Conservation (phyloP, 2,113 vertebrate species). For the Eulemur macaco region DNA sequence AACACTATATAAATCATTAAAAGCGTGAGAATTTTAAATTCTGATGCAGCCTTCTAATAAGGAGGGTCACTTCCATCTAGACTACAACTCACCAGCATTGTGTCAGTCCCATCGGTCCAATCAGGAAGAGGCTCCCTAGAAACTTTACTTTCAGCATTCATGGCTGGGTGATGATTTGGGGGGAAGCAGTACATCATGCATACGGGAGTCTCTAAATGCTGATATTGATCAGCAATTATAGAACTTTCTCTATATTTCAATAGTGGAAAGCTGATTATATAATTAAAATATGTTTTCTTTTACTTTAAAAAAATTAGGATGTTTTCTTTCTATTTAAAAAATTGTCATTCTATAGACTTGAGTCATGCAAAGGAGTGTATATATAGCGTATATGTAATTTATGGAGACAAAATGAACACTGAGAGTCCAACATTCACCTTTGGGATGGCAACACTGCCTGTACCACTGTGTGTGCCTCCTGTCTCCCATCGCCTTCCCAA, state of each 20-base stretch:
- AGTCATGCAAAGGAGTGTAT: not conserved
- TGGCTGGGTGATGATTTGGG: not conserved
- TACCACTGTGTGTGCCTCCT: rapidly evolving
- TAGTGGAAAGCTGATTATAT: not conserved
- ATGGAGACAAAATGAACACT: not conserved
- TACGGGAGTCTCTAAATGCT: not conserved
- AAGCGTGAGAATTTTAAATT: not conserved
- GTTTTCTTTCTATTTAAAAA: not conserved
- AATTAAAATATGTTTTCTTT: not conserved
- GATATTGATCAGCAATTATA: not conserved
- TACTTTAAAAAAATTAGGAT: not conserved
- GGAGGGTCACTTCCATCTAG: not conserved
- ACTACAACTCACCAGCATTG: not conserved
- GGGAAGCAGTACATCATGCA: not conserved
- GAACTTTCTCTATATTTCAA: not conserved
- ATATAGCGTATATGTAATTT: not conserved
- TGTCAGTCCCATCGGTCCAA: not conserved
- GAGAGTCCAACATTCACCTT: not conserved
- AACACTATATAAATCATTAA: not conserved
- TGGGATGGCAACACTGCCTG: not conserved
- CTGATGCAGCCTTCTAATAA: not conserved
- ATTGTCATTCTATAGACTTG: not conserved
- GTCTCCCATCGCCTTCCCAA: not conserved
- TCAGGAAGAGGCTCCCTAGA: not conserved
- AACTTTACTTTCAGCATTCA: not conserved